Evolutionary conservation across 1,140 invertebrate genomes (phyloP).

Genomic region (Druon quercuslanigerum): DNA sequence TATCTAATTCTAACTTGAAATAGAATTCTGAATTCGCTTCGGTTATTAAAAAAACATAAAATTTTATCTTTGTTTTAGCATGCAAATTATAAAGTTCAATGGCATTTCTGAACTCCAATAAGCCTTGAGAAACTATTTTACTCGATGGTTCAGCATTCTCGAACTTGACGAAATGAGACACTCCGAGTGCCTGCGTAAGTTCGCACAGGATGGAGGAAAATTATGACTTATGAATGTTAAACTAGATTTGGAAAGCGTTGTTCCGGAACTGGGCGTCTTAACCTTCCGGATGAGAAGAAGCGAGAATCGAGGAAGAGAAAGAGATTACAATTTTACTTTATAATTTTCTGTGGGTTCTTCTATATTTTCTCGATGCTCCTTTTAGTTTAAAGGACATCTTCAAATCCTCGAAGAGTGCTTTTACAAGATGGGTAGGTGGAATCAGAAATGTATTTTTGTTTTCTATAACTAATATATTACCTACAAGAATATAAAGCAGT

Average conservation of each 20-base stretch:
- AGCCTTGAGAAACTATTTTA: conserved; percentile 23
- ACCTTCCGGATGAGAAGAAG: conserved; percentile 33
- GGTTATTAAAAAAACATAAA: too few species aligned
- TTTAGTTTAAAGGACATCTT: neutral
- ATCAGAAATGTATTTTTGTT: too few species aligned
- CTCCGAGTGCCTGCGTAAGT: conserved; percentile 12
- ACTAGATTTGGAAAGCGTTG: conserved; percentile 40
- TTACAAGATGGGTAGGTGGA: too few species aligned
- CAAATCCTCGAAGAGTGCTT: neutral
- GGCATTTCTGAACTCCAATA: neutral
- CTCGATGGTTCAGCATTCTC: conserved; percentile 8
- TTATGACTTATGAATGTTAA: conserved; percentile 54
- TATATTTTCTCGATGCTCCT: conserved; percentile 10
- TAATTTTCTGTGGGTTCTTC: conserved; percentile 38
- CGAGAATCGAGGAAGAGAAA: conserved; percentile 13
- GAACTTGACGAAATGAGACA: neutral
- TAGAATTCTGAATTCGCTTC: too few species aligned
- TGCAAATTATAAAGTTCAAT: conserved; percentile 1
- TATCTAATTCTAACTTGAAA: too few species aligned
- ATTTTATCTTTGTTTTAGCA: neutral
- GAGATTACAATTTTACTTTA: conserved; percentile 46
- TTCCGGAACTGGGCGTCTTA: conserved; percentile 44
- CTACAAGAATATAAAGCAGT: too few species aligned
- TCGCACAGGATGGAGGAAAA: conserved; percentile 26
- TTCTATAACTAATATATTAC: too few species aligned